These are phyloP conservation scores for Brachionus sp. DNA, from an alignment of 1,140 invertebrate species.

Conservation along the genomic window DNA sequence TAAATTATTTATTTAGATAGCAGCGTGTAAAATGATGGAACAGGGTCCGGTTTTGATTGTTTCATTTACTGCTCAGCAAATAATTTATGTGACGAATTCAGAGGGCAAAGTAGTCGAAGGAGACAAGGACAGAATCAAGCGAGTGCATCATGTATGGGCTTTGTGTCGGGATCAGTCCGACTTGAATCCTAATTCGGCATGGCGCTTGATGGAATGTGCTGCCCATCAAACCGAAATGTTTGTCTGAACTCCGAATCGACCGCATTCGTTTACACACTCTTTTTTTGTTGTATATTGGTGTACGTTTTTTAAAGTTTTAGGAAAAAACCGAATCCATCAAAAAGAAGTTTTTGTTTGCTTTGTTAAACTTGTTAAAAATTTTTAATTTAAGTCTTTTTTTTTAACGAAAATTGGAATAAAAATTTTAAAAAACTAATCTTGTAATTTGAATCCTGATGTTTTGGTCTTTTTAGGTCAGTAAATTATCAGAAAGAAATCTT, in stretches of 20 bases:
- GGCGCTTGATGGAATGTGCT: conserved; percentile 78
- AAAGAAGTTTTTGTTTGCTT: background rate
- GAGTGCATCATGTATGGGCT: conserved; percentile 94
- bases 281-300: conserved; percentile 3
- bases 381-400: background rate
- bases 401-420: background rate
- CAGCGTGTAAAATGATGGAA: conserved; percentile 97
- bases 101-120: conserved; percentile 86
- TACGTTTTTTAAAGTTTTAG: conserved; percentile 14
- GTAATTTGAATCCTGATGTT: background rate
- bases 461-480: background rate
- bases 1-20: conserved; percentile 62
- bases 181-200: conserved; percentile 87
- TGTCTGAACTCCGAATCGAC: conserved; percentile 17
- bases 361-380: conserved; percentile 2
- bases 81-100: conserved; percentile 80
- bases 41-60: conserved; percentile 95
- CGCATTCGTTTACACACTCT: background rate
- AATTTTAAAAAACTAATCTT: background rate
- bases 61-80: conserved; percentile 91
- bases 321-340: background rate
- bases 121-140: conserved; percentile 89
- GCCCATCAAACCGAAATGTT: conserved; percentile 40
- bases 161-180: conserved; percentile 89
- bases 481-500: background rate